Percentiles rank a stretch among this genome's conserved stretches.
Evolutionary conservation across 2,113 vertebrate genomes (phyloP).

Genomic region (Cyprinus carpio): DNA sequence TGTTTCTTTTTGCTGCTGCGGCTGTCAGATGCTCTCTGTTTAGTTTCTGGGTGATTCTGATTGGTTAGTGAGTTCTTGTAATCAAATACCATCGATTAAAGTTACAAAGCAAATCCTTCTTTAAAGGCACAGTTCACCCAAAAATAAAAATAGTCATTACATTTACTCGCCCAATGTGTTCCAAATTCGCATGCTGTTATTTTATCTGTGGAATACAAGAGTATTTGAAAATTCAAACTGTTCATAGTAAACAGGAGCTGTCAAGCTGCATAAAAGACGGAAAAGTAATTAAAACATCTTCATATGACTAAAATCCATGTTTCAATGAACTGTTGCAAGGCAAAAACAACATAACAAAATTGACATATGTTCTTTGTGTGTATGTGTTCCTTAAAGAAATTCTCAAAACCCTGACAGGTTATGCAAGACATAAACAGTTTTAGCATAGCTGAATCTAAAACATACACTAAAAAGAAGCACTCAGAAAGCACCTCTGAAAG

Average conservation of each 20-base stretch:
- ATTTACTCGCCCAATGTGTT: not conserved
- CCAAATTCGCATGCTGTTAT: not conserved
- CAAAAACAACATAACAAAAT: not conserved
- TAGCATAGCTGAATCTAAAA: not conserved
- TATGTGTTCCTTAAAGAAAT: not conserved
- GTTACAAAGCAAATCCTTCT: slow-evolving; percentile 9
- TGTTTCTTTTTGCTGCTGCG: not conserved
- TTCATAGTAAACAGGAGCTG: not conserved
- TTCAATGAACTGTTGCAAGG: not conserved
- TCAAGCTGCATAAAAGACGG: not conserved
- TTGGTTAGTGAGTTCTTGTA: not conserved
- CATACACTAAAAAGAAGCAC: not conserved
- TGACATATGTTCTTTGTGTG: no score
- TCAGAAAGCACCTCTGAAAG: not conserved
- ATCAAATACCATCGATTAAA: slow-evolving; percentile 13
- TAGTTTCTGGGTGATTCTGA: not conserved
- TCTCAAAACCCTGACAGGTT: not conserved
- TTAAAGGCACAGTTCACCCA: not conserved
- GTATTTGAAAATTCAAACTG: not conserved
- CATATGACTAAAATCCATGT: not conserved
- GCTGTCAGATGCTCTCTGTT: not conserved
- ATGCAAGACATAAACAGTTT: not conserved
- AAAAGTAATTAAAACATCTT: not conserved
- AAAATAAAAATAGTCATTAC: not conserved
- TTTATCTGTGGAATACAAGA: not conserved